A percentile compares a stretch with the other conserved stretches of the same genome.
Conservation (phyloP, 2,113 vertebrate species). For the Spea multiplicata region DNA sequence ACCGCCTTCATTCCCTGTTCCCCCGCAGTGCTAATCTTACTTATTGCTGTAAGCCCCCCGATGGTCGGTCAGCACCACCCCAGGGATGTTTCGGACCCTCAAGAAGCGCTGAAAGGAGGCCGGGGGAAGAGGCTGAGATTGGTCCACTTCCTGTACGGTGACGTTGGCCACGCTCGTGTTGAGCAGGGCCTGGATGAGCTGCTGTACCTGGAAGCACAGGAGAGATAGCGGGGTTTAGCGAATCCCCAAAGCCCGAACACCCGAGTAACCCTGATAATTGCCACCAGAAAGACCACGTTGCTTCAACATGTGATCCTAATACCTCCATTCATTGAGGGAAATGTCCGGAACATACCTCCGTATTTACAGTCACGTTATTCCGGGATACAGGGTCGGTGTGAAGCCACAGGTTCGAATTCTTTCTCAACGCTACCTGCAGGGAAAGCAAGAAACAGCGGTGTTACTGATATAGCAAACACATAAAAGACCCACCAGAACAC, state of each 20-base stretch:
- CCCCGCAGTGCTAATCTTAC: slow-evolving; percentile 54
- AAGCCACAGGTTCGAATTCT: slow-evolving; percentile 71
- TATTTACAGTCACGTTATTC: slow-evolving; percentile 62
- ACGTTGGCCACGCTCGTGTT: slow-evolving; percentile 41
- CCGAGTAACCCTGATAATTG: no score
- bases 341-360: slow-evolving; percentile 63
- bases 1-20: no score
- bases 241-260: no score
- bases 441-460: background rate
- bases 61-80: slow-evolving; percentile 83
- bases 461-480: no score
- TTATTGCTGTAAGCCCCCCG: slow-evolving; percentile 67
- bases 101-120: slow-evolving; percentile 93
- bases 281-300: no score
- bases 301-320: no score
- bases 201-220: slow-evolving; percentile 62
- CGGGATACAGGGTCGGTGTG: slow-evolving; percentile 87
- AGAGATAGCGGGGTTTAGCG: no score
- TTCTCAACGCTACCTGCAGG: slow-evolving; percentile 75
- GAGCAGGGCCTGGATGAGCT: slow-evolving; percentile 60
- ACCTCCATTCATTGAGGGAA: no score
- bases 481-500: no score
- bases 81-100: slow-evolving; percentile 71
- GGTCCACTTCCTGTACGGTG: slow-evolving; percentile 48
- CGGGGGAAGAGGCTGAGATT: slow-evolving; percentile 80